Conservation (phyloP, 2,113 vertebrate species). For the Myocastor coypus region DNA sequence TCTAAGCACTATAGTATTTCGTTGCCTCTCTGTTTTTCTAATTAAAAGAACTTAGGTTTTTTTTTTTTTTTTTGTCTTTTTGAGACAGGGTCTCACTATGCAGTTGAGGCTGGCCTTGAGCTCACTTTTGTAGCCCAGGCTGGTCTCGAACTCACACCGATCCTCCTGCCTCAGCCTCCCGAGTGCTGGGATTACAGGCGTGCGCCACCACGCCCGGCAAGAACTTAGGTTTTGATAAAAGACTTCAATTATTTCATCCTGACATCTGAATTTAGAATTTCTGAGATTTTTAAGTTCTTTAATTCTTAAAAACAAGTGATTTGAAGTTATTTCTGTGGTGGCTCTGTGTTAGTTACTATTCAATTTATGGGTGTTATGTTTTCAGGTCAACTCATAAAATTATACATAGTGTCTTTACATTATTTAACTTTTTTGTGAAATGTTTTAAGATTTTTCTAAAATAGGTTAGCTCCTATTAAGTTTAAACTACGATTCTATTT, state of each 20-base stretch:
- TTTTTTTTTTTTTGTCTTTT: no score
- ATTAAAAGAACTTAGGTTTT: not conserved
- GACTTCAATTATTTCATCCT: not conserved
- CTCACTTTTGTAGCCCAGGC: no score
- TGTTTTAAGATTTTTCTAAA: not conserved
- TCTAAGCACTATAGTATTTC: not conserved
- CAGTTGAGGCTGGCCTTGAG: no score
- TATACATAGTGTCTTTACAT: not conserved
- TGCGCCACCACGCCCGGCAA: no score
- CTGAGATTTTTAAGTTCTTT: slow-evolving; percentile 35
- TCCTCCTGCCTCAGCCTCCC: no score
- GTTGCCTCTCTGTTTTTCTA: not conserved
- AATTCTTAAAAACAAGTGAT: not conserved
- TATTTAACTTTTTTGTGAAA: not conserved
- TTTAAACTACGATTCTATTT: not conserved
- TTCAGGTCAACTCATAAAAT: not conserved
- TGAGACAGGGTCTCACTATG: no score
- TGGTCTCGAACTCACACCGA: no score
- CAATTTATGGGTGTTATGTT: not conserved
- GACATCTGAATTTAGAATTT: not conserved
- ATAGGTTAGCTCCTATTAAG: not conserved
- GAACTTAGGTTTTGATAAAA: not conserved
- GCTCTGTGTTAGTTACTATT: not conserved
- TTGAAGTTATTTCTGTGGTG: not conserved
- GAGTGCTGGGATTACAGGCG: no score